phyloP scores from a whole-genome alignment of 1,140 invertebrate genomes.

The Microplitis mediator region DNA sequence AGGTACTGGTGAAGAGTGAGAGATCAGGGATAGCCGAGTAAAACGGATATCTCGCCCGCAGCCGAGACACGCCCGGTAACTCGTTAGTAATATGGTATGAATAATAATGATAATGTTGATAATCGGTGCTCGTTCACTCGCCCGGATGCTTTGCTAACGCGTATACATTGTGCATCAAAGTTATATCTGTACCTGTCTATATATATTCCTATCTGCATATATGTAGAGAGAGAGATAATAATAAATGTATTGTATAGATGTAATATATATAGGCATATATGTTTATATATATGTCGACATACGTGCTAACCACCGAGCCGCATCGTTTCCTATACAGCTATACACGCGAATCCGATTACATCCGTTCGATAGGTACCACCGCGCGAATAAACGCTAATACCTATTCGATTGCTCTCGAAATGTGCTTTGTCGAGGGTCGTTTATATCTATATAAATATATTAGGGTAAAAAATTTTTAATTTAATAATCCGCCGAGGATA shows the following conservation, averaged over 20 bases:
- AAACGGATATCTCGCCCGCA: constrained; percentile 15
- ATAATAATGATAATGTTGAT: constrained; percentile 19
- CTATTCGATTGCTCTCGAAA: constrained; percentile 6
- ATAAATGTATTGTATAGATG: too few relatives aligned
- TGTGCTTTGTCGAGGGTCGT: not conserved
- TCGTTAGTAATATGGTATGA: constrained; percentile 12
- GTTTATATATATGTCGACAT: not conserved
- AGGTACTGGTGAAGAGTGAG: not conserved
- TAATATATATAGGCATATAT: not conserved
- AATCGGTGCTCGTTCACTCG: constrained; percentile 17
- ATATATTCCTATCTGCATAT: not conserved
- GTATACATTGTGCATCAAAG: not conserved
- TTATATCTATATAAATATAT: not conserved
- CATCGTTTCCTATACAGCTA: constrained; percentile 4
- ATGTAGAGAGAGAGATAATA: too few relatives aligned
- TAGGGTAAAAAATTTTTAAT: too few relatives aligned
- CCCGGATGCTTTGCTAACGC: constrained; percentile 10
- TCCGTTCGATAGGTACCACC: not conserved
- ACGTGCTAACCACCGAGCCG: not conserved
- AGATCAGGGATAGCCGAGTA: not conserved
- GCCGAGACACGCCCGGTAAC: constrained; percentile 12
- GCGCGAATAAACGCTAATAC: constrained; percentile 7
- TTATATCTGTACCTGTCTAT: not conserved
- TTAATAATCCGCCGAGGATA: too few relatives aligned
- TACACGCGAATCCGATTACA: constrained; percentile 6